phyloP scores from a whole-genome alignment of 2,888 invertebrate genomes.

The Drosophila siamana region DNA sequence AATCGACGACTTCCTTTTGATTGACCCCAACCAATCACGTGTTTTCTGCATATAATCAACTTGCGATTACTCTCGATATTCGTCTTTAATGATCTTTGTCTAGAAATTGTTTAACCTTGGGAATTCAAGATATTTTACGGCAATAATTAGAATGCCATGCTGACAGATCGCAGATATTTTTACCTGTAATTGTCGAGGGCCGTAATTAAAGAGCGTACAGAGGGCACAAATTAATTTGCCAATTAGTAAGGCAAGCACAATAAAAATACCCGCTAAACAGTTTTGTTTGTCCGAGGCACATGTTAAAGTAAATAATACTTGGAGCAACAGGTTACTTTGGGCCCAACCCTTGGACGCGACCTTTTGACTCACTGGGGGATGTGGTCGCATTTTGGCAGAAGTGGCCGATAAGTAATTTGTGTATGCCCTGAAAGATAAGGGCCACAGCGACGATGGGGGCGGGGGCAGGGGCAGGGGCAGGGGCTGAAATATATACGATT shows the following conservation, averaged over 20 bases:
- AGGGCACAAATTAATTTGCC: conserved; percentile 15
- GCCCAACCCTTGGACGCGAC: conserved; percentile 1
- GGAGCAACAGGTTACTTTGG: conserved; percentile 32
- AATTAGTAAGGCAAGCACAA: conserved; percentile 13
- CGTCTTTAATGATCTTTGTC: too few relatives aligned
- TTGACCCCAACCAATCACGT: too few relatives aligned
- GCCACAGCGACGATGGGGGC: conserved; percentile 7
- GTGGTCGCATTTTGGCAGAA: conserved; percentile 14
- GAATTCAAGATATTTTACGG: neutral
- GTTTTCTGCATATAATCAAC: neutral
- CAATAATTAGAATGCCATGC: neutral
- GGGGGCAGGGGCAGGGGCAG: neutral
- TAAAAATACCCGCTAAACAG: neutral
- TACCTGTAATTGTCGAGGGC: neutral
- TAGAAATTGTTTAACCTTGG: too few relatives aligned
- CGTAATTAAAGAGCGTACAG: neutral
- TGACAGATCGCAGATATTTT: neutral
- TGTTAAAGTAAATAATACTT: neutral
- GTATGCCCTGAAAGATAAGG: conserved; percentile 48
- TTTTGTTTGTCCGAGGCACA: conserved; percentile 1
- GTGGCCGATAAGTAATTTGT: conserved; percentile 52
- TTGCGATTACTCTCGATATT: neutral
- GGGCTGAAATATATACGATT: neutral
- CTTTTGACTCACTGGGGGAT: conserved; percentile 17
- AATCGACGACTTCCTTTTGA: too few relatives aligned